Percentiles rank a stretch among this genome's conserved stretches.
These are phyloP conservation scores for Drosophila rhopaloa DNA, from an alignment of 1,140 invertebrate species.

Conservation along the genomic window DNA sequence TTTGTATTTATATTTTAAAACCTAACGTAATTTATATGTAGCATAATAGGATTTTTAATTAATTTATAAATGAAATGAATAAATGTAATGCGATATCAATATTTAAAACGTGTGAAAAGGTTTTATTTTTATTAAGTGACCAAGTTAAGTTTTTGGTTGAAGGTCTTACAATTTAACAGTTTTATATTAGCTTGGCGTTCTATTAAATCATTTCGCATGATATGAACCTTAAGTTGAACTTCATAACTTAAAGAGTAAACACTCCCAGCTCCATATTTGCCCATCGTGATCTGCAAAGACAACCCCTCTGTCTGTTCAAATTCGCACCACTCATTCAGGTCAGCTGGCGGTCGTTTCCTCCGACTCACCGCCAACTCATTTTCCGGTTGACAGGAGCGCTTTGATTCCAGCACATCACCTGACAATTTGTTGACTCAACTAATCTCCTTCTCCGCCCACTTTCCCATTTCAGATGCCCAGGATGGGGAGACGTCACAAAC, in stretches of 20 bases:
- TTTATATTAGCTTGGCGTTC: too few species aligned
- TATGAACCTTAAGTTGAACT: not conserved
- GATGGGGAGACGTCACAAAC: slow-evolving; percentile 52
- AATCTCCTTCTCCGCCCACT: slow-evolving; percentile 15
- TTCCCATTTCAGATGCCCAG: slow-evolving; percentile 37
- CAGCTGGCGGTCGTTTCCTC: slow-evolving; percentile 25
- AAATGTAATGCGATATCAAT: too few species aligned
- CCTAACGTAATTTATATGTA: too few species aligned
- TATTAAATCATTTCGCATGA: too few species aligned
- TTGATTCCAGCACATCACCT: slow-evolving; percentile 53
- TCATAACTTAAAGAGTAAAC: not conserved
- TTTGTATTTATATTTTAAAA: too few species aligned
- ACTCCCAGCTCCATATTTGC: not conserved
- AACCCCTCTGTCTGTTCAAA: slow-evolving; percentile 2
- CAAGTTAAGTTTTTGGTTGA: too few species aligned
- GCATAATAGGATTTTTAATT: too few species aligned
- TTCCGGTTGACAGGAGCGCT: slow-evolving; percentile 43
- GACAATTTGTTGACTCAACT: slow-evolving; percentile 56
- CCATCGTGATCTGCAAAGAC: not conserved
- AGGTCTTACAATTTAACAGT: too few species aligned
- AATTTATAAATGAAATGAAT: too few species aligned
- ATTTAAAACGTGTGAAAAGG: too few species aligned
- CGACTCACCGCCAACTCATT: slow-evolving; percentile 40
- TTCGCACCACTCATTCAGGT: slow-evolving; percentile 18
- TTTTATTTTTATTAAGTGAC: too few species aligned